Conservation (phyloP, 2,113 vertebrate genomes). For the Dipodomys ordii region DNA sequence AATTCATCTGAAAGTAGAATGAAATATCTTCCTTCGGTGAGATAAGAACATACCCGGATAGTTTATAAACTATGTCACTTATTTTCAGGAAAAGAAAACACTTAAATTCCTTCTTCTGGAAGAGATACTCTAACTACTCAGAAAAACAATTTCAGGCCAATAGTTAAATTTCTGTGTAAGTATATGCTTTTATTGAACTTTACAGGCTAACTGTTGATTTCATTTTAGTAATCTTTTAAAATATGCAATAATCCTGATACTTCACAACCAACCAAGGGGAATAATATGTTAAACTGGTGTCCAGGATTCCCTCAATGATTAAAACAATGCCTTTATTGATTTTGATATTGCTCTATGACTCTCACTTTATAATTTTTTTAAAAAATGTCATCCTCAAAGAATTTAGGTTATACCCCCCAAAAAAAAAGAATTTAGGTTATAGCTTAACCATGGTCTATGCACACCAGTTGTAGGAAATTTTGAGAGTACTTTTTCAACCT, state of each 20-base stretch:
- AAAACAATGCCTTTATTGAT: neutral
- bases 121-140: neutral
- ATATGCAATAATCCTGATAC: neutral
- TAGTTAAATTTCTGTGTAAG: neutral
- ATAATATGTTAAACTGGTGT: neutral
- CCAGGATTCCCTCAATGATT: neutral
- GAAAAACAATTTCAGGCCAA: neutral
- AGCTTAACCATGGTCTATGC: neutral
- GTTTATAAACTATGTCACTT: neutral
- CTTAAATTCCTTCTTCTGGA: neutral
- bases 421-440: neutral
- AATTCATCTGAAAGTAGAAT: conserved; percentile 1
- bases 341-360: neutral
- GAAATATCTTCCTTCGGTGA: neutral
- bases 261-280: neutral
- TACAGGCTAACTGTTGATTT: neutral
- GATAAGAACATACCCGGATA: neutral
- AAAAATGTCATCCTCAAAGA: neutral
- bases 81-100: neutral
- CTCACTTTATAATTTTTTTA: neutral
- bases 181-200: neutral
- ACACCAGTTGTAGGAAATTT: neutral
- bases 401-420: too few species aligned
- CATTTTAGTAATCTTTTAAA: conserved; percentile 11
- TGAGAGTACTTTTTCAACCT: neutral